Evolutionary conservation across 2,888 invertebrate species (phyloP).

Genomic region (Aphidius colemani): DNA sequence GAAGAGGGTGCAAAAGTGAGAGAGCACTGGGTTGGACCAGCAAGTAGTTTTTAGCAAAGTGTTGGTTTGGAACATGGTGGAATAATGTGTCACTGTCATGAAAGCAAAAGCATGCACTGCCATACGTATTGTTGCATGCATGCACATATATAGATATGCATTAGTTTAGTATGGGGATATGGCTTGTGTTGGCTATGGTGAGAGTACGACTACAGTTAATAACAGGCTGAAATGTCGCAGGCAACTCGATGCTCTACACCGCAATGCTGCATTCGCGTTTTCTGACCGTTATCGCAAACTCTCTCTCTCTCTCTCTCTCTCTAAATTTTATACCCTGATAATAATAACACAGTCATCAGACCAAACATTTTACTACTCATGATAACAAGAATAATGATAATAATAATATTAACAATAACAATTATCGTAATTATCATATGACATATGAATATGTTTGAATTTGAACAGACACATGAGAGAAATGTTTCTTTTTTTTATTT

Average conservation of each 20-base stretch:
- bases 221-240: slow-evolving; percentile 37
- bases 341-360: slow-evolving; percentile 9
- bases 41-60: no score
- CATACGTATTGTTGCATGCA: slow-evolving; percentile 17
- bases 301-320: slow-evolving; percentile 25
- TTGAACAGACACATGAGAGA: no score
- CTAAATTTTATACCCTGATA: slow-evolving; percentile 15
- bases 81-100: slow-evolving; percentile 58
- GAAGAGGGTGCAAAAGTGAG: no score
- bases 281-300: slow-evolving; percentile 24
- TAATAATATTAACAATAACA: no score
- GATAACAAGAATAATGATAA: slow-evolving; percentile 1
- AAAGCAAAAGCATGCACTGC: slow-evolving; percentile 37
- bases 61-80: slow-evolving; percentile 12
- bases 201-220: slow-evolving; percentile 31
- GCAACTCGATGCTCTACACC: slow-evolving; percentile 38
- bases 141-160: no score
- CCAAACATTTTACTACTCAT: slow-evolving; percentile 21
- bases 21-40: no score
- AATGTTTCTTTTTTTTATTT: no score
- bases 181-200: no score
- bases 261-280: slow-evolving; percentile 38
- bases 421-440: no score
- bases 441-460: no score
- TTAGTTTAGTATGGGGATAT: no score